Conservation (phyloP, 2,797 vertebrate species). For the Pelodytes ibericus region DNA sequence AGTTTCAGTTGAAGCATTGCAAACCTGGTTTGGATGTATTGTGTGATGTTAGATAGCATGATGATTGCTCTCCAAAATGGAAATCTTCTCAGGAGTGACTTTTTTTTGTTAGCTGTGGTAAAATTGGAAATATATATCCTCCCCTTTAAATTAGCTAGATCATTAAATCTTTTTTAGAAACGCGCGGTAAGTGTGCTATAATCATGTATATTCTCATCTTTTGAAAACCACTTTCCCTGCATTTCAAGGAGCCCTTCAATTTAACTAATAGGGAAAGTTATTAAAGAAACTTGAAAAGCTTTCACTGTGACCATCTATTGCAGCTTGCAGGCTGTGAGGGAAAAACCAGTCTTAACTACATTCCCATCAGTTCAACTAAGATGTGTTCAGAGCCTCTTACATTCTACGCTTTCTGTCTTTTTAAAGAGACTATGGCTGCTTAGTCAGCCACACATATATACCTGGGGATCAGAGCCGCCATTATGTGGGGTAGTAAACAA, state of each 20-base stretch:
- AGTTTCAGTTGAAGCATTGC: no score
- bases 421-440: no score
- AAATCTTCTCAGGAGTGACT: not conserved
- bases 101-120: not conserved
- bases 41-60: no score
- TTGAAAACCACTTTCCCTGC: constrained; percentile 9
- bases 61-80: not conserved
- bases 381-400: not conserved
- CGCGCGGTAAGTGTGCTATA: not conserved
- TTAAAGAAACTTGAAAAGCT: constrained; percentile 36
- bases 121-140: not conserved
- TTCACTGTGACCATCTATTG: constrained; percentile 22
- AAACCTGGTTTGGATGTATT: no score
- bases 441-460: no score
- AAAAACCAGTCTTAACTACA: constrained; percentile 4
- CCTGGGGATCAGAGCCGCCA: no score
- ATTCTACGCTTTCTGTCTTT: no score
- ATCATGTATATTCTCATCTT: constrained; percentile 30
- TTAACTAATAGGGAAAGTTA: constrained; percentile 37
- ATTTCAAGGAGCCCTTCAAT: constrained; percentile 15
- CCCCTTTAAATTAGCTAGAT: not conserved
- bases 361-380: constrained; percentile 9
- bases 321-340: constrained; percentile 5
- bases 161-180: constrained; percentile 7
- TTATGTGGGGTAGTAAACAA: no score